These are phyloP conservation scores for Eupeodes corollae DNA, from an alignment of 1,140 invertebrate genomes.

Conservation along the genomic window DNA sequence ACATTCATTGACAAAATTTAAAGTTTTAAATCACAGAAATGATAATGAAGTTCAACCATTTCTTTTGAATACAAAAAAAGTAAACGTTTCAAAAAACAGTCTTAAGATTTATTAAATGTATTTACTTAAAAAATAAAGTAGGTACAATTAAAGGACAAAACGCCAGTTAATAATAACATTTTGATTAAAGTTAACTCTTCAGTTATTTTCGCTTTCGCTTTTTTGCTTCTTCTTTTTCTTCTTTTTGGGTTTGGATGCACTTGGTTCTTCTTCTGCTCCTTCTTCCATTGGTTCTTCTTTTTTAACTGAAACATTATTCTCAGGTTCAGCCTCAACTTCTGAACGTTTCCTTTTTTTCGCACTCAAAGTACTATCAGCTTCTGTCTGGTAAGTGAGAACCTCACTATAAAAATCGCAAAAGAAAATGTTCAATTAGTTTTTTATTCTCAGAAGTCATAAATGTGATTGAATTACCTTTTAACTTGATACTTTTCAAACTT, in stretches of 20 bases:
- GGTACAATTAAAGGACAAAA: no score
- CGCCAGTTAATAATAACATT: no score
- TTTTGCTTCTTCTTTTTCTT: slow-evolving; percentile 24
- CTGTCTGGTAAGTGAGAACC: slow-evolving; percentile 49
- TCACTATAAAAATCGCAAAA: slow-evolving; percentile 42
- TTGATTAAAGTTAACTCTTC: slow-evolving; percentile 12
- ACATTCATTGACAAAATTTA: no score
- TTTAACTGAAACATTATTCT: slow-evolving; percentile 9
- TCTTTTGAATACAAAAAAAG: no score
- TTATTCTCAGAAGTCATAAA: slow-evolving; percentile 1
- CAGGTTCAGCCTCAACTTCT: slow-evolving; percentile 37
- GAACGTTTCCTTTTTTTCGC: slow-evolving; percentile 40
- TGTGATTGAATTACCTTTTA: slow-evolving; percentile 45
- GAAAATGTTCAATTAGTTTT: slow-evolving; percentile 6
- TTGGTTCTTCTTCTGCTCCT: slow-evolving; percentile 13
- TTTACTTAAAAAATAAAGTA: no score
- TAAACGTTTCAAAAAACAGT: no score
- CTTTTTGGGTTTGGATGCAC: slow-evolving; percentile 8
- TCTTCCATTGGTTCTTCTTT: slow-evolving; percentile 22
- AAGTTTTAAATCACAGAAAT: no score
- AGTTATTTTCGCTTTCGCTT: slow-evolving; percentile 10
- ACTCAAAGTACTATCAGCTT: slow-evolving; percentile 48
- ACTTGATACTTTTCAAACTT: slow-evolving; percentile 87
- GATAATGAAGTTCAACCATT: no score
- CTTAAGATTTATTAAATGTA: slow-evolving; percentile 5